Evolutionary conservation across 2,113 vertebrate genomes (phyloP), one percentile per base, ranked within the genome.

Genomic region (Maccullochella peelii): DNA sequence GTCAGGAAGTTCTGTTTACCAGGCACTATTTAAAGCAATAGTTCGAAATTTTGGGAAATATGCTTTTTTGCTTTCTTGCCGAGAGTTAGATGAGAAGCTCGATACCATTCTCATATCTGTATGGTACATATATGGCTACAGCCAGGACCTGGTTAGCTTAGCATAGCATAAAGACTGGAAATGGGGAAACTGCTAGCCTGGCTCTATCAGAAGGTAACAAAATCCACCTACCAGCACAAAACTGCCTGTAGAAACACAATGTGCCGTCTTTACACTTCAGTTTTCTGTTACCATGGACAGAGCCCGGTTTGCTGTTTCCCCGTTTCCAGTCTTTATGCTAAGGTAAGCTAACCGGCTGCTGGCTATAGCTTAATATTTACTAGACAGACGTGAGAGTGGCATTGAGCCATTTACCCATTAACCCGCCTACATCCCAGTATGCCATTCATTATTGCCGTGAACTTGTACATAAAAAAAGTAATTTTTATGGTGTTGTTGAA

Each of bases 361-460:
- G 16, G 12, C 25, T 44, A 16, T 25, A 18, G n/a, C 23, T 30
- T 42, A 20, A 36, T 62, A 61, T 79, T 80, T n/a, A 21, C 10
- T 1, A 5, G 21, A 66, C 27, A 42, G 23, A 61, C 6, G 4
- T 4, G 5, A 74, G 69, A 80, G 25, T 55, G 21, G 49, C 4
- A 59, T 50, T 20, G 8, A 57, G 20, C 38, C 2, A 25, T 38
- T 9, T 49, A 25, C 27, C 25, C 7, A 40, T 16, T 55, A 15
- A 68, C 23, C 42, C 71, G 63, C 54, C 58, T 75, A 73, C 69
- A 84, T 82, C 65, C 74, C 57, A 76, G 15, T 9, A 73, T 38
- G 42, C n/a, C 65, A 66, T 78, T 80, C 52, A 49, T 80, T 87
- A 86, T 86, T 82, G 81, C 85, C 85, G 70, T 74, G 78, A 69